phyloP scores from a whole-genome alignment of 1,140 invertebrate genomes.

The Drosophila bipectinata region DNA sequence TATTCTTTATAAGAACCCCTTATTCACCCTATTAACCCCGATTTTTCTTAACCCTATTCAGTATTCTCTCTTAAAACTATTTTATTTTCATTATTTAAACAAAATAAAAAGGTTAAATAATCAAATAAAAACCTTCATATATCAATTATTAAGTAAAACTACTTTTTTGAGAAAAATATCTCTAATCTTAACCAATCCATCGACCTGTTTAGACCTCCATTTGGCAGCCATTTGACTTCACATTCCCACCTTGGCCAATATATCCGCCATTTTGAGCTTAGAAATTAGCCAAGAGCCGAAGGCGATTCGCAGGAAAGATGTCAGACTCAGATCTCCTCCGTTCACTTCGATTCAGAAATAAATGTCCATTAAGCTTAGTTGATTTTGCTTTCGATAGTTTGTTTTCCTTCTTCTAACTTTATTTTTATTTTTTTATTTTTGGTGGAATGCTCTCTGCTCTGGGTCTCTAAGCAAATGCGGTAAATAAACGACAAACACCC shows the following conservation, averaged over 20 bases:
- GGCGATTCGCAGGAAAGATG: conserved; percentile 50
- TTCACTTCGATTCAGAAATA: conserved; percentile 44
- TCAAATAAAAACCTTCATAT: too few relatives aligned
- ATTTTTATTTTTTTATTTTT: not conserved
- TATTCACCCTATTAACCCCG: too few relatives aligned
- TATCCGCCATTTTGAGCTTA: conserved; percentile 25
- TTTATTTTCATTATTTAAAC: too few relatives aligned
- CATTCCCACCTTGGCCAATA: conserved; percentile 8
- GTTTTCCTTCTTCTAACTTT: conserved; percentile 13
- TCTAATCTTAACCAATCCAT: not conserved
- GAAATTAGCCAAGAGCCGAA: conserved; percentile 20
- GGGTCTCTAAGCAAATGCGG: conserved; percentile 66
- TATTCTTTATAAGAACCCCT: too few relatives aligned
- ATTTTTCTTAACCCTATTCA: too few relatives aligned
- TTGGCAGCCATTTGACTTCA: not conserved
- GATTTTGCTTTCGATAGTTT: conserved; percentile 78
- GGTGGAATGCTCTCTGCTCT: conserved; percentile 6
- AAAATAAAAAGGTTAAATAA: too few relatives aligned
- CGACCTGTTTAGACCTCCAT: not conserved
- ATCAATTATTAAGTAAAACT: too few relatives aligned
- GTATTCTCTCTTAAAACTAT: too few relatives aligned
- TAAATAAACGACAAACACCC: conserved; percentile 67
- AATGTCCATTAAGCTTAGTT: conserved; percentile 81
- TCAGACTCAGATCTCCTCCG: conserved; percentile 59
- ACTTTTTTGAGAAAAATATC: not conserved